Evolutionary conservation across 1,140 invertebrate species (phyloP).

Genomic region (Yoshiicerus persimilis): DNA sequence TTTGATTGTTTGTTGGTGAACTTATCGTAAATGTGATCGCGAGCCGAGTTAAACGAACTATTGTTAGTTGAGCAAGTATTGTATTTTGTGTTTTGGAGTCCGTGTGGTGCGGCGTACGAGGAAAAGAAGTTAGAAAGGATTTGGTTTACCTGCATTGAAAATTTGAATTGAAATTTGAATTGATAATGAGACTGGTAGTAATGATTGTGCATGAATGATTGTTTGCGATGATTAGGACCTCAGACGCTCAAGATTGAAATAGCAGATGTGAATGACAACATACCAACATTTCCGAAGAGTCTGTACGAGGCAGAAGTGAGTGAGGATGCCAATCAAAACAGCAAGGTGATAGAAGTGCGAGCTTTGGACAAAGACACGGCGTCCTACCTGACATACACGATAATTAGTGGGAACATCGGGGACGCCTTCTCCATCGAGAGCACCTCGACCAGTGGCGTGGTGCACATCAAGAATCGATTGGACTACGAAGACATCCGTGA

Average conservation of each 20-base stretch:
- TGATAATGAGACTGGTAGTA: background rate
- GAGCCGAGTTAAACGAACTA: background rate
- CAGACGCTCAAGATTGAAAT: slow-evolving; percentile 82
- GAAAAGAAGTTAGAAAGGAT: background rate
- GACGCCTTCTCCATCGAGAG: slow-evolving; percentile 76
- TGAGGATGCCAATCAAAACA: slow-evolving; percentile 79
- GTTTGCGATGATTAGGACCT: slow-evolving; percentile 55
- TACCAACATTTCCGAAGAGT: slow-evolving; percentile 47
- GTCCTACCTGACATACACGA: slow-evolving; percentile 76
- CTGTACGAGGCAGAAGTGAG: slow-evolving; percentile 75
- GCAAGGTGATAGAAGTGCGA: slow-evolving; percentile 76
- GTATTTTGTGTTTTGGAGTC: too few relatives aligned
- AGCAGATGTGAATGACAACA: slow-evolving; percentile 88
- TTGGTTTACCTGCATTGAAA: too few relatives aligned
- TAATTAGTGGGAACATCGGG: slow-evolving; percentile 72
- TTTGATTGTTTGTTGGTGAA: background rate
- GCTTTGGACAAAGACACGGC: slow-evolving; percentile 75
- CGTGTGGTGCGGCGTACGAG: too few relatives aligned
- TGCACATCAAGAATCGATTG: slow-evolving; percentile 71
- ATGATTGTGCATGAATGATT: background rate
- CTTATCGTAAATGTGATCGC: background rate
- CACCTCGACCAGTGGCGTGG: slow-evolving; percentile 68
- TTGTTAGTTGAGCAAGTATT: background rate
- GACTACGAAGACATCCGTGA: slow-evolving; percentile 82
- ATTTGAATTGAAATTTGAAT: too few relatives aligned